Percentiles rank a stretch among this genome's conserved stretches.
phyloP scores from a whole-genome alignment of 2,797 vertebrate genomes.

The Amblyopsis hoosieri region DNA sequence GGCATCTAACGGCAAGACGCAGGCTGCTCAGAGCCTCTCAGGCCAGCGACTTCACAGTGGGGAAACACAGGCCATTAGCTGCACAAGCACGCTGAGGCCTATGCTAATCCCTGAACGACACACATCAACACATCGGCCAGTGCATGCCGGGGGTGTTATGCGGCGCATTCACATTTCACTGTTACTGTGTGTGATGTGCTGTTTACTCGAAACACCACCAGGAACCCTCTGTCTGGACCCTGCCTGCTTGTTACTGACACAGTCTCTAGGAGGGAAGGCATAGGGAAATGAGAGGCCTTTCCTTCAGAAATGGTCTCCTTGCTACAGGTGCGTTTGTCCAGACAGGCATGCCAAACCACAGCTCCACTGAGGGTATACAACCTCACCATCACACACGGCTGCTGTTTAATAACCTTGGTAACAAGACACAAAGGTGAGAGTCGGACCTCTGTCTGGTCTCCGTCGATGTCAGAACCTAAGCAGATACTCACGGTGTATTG shows the following conservation, averaged over 20 bases:
- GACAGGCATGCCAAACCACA: slow-evolving; percentile 18
- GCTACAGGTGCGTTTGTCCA: slow-evolving; percentile 16
- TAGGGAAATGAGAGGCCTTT: slow-evolving; percentile 14
- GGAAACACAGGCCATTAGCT: slow-evolving; percentile 71
- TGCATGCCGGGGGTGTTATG: slow-evolving; percentile 60
- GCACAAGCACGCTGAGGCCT: slow-evolving; percentile 60
- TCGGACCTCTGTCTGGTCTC: background rate
- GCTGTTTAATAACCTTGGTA: slow-evolving; percentile 10
- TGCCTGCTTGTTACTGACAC: slow-evolving; percentile 44
- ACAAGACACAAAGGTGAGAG: slow-evolving; percentile 16
- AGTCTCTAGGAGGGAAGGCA: too few species aligned
- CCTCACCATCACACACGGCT: background rate
- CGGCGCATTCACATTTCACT: slow-evolving; percentile 56
- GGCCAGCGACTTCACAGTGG: slow-evolving; percentile 59
- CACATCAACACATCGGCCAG: slow-evolving; percentile 65
- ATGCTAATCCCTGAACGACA: slow-evolving; percentile 70
- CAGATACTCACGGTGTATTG: slow-evolving; percentile 28
- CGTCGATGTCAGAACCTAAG: slow-evolving; percentile 1
- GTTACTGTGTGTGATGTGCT: slow-evolving; percentile 62
- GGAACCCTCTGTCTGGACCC: slow-evolving; percentile 55
- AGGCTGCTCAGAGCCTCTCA: slow-evolving; percentile 47
- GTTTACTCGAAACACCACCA: slow-evolving; percentile 64
- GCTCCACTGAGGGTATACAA: slow-evolving; percentile 19
- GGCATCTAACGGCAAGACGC: slow-evolving; percentile 52
- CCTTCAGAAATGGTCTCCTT: slow-evolving; percentile 25